phyloP scores from a whole-genome alignment of 1,140 invertebrate genomes.

The Phocides pigmalion region DNA sequence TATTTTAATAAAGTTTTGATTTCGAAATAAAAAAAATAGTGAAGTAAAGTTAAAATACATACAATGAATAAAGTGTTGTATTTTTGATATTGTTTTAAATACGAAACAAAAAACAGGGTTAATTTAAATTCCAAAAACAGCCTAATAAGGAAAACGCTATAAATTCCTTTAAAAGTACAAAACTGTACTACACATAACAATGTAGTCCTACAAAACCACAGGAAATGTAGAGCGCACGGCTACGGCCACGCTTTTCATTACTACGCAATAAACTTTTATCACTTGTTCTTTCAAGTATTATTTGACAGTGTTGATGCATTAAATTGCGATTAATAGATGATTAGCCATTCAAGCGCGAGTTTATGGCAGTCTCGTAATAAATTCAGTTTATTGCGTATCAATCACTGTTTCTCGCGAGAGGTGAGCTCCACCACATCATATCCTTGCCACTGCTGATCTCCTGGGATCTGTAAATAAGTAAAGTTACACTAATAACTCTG shows the following conservation, averaged over 20 bases:
- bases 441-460: background rate
- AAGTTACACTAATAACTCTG: no score
- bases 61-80: no score
- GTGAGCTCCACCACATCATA: background rate
- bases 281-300: constrained; percentile 73
- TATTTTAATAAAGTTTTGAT: no score
- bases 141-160: no score
- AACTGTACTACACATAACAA: background rate
- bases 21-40: no score
- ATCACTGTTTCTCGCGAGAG: constrained; percentile 50
- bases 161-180: background rate
- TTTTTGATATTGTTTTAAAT: no score
- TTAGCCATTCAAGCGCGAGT: constrained; percentile 68
- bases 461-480: no score
- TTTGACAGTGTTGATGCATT: constrained; percentile 77
- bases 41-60: no score
- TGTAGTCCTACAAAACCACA: background rate
- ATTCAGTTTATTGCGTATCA: constrained; percentile 75
- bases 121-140: no score
- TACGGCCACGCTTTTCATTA: constrained; percentile 6
- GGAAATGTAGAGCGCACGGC: background rate
- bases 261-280: constrained; percentile 67
- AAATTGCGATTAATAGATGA: constrained; percentile 78
- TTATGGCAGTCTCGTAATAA: constrained; percentile 74
- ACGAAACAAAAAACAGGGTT: no score